phyloP scores from a whole-genome alignment of 2,113 vertebrate genomes.

The Rostratula benghalensis region DNA sequence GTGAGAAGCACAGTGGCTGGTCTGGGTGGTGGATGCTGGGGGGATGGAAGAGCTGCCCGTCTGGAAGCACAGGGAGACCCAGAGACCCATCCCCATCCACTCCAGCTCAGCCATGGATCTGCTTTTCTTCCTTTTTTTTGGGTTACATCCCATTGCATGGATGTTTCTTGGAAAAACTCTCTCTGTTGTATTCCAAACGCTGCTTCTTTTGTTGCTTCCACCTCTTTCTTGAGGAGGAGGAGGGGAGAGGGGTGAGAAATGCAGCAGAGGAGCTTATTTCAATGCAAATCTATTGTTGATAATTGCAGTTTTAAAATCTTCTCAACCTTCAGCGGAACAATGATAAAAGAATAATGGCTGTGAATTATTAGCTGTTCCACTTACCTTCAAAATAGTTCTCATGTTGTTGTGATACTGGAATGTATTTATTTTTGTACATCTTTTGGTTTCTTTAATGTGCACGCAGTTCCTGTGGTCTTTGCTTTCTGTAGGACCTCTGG shows the following conservation, averaged over 20 bases:
- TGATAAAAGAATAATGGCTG: constrained; percentile 60
- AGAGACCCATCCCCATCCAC: neutral
- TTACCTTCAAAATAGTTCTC: constrained; percentile 47
- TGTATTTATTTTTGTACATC: constrained; percentile 4
- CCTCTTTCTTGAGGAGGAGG: neutral
- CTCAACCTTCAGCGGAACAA: constrained; percentile 58
- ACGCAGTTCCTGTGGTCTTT: neutral
- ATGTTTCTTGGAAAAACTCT: neutral
- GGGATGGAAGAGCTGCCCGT: neutral
- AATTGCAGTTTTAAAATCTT: constrained; percentile 67
- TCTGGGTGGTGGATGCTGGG: neutral
- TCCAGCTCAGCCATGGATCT: no score
- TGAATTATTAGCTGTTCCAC: constrained; percentile 56
- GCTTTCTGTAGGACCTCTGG: neutral
- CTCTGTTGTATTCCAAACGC: neutral
- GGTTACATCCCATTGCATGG: neutral
- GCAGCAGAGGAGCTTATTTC: constrained; percentile 36
- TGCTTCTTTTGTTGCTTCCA: neutral
- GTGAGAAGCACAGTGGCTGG: neutral
- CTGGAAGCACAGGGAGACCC: rapidly evolving
- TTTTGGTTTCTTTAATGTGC: neutral
- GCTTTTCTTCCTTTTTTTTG: neutral
- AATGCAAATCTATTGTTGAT: constrained; percentile 52
- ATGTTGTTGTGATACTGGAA: constrained; percentile 45
- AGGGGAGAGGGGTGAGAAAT: neutral